Evolutionary conservation across 2,797 vertebrate species (phyloP).

Genomic region (Cyclopterus lumpus): DNA sequence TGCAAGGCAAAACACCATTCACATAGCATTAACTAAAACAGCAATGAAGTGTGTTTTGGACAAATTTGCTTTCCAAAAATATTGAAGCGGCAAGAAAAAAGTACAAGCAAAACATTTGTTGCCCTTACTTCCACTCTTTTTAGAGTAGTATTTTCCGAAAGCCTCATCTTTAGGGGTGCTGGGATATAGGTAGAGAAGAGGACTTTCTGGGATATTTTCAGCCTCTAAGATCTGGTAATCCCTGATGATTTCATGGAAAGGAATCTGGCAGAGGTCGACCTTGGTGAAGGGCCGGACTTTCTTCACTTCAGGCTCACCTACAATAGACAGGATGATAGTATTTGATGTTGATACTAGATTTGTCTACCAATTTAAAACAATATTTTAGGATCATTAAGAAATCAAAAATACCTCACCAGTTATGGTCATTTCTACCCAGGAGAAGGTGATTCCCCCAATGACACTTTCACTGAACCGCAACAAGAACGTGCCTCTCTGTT

Average conservation of each 20-base stretch:
- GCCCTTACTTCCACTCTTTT: conserved; percentile 77
- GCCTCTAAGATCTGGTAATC: conserved; percentile 89
- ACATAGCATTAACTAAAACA: neutral
- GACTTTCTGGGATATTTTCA: conserved; percentile 89
- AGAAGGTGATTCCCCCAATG: conserved; percentile 92
- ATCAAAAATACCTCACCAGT: conserved; percentile 73
- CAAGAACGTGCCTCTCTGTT: conserved; percentile 89
- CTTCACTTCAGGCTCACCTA: conserved; percentile 83
- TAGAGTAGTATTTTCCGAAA: conserved; percentile 88
- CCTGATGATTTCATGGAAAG: conserved; percentile 91
- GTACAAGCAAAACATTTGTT: neutral
- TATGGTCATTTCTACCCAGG: conserved; percentile 89
- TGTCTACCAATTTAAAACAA: neutral
- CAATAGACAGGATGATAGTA: conserved; percentile 7
- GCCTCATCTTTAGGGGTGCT: conserved; percentile 87
- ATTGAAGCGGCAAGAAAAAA: neutral
- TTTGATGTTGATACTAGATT: neutral
- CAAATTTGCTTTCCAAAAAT: neutral
- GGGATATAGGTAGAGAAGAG: conserved; percentile 90
- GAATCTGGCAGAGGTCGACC: conserved; percentile 85
- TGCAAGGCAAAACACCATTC: neutral
- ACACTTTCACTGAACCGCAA: conserved; percentile 93
- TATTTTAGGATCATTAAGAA: neutral
- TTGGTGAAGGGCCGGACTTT: conserved; percentile 90
- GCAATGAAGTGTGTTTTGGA: neutral